Evolutionary conservation across 2,888 invertebrate genomes (phyloP).

Genomic region (Petrolisthes cinctipes): DNA sequence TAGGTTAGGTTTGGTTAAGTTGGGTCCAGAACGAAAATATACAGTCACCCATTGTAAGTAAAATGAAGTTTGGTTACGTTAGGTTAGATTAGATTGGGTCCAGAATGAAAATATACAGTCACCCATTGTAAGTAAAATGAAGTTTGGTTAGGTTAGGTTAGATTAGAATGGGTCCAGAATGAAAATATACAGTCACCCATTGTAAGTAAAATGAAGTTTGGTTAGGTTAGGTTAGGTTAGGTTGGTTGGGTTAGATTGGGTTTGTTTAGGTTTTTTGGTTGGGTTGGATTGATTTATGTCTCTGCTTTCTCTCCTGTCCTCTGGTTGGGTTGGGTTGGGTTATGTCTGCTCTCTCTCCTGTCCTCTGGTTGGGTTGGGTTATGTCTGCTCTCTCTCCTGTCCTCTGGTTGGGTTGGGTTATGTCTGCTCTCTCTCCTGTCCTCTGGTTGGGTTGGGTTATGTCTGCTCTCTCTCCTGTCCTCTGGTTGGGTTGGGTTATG

Average conservation of each 20-base stretch:
- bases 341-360: background rate
- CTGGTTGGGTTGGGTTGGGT: background rate
- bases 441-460: background rate
- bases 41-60: no score
- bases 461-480: no score
- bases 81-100: constrained; percentile 73
- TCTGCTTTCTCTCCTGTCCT: background rate
- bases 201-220: no score
- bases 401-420: no score
- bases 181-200: constrained; percentile 90
- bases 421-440: background rate
- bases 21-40: constrained; percentile 90
- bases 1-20: constrained; percentile 72
- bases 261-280: constrained; percentile 83
- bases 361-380: background rate
- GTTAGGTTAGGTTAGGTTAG: no score
- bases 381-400: background rate
- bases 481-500: no score
- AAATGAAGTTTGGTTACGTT: constrained; percentile 86
- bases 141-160: no score
- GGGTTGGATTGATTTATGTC: no score
- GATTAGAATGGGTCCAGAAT: constrained; percentile 81
- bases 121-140: constrained; percentile 76
- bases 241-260: constrained; percentile 73
- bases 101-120: constrained; percentile 90